Conservation (phyloP, 1,140 invertebrate species). For the Yoshiicerus persimilis region DNA sequence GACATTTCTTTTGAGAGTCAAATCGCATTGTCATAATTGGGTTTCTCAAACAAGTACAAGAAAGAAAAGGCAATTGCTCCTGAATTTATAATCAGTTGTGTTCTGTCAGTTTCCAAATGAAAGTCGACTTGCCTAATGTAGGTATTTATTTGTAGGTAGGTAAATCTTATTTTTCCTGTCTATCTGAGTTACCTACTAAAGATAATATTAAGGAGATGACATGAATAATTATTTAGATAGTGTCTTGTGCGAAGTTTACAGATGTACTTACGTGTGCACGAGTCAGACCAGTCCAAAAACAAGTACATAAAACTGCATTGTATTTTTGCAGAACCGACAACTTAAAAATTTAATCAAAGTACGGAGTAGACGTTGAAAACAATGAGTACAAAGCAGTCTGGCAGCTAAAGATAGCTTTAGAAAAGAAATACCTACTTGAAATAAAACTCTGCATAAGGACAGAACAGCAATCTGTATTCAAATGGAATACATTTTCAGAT, state of each 20-base stretch:
- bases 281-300: not conserved
- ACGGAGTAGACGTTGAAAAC: not conserved
- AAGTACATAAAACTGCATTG: not conserved
- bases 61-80: not conserved
- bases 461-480: not conserved
- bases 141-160: not conserved
- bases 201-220: not conserved
- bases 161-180: not conserved
- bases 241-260: not conserved
- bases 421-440: not conserved
- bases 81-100: not conserved
- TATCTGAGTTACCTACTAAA: not conserved
- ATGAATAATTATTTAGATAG: slow-evolving; percentile 3
- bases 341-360: not conserved
- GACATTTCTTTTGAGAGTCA: not conserved
- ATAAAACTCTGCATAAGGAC: not conserved
- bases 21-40: not conserved
- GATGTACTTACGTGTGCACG: not conserved
- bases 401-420: not conserved
- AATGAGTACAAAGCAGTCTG: not conserved
- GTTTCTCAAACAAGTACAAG: not conserved
- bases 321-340: not conserved
- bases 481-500: not conserved
- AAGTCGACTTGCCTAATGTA: not conserved
- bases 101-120: not conserved